A percentile compares a stretch with the other conserved stretches of the same genome.
These are phyloP conservation scores for Drosophila repletoides DNA, from an alignment of 1,140 invertebrate species.

Conservation along the genomic window DNA sequence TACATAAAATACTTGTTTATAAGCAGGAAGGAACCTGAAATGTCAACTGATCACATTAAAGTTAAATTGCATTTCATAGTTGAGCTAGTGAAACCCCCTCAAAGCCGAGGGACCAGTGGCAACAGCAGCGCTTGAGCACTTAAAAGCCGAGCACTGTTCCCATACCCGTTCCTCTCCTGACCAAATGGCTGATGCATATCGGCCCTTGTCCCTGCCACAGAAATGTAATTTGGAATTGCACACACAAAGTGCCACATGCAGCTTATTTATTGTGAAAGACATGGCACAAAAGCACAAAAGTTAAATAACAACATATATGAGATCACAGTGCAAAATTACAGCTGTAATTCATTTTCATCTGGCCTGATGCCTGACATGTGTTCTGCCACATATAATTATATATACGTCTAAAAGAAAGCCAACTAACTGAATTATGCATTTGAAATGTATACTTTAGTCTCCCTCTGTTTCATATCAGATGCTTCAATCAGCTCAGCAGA, in stretches of 20 bases:
- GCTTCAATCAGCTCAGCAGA: no score
- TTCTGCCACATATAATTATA: background rate
- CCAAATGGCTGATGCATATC: constrained; percentile 49
- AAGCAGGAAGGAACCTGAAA: constrained; percentile 40
- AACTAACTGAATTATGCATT: background rate
- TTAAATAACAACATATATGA: constrained; percentile 46
- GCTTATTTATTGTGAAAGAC: constrained; percentile 58
- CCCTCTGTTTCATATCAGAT: no score
- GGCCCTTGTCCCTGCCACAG: constrained; percentile 28
- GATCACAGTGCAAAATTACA: constrained; percentile 45
- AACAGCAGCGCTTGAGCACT: constrained; percentile 5
- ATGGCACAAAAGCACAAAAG: constrained; percentile 38
- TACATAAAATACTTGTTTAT: constrained; percentile 28
- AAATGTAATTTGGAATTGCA: constrained; percentile 67
- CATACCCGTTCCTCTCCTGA: background rate
- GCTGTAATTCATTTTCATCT: constrained; percentile 49
- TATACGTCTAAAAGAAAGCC: background rate
- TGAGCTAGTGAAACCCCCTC: background rate
- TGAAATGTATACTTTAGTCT: no score
- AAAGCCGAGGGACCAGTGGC: background rate
- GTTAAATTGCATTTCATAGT: constrained; percentile 66
- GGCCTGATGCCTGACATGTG: background rate
- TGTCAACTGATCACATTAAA: constrained; percentile 76
- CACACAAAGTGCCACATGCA: constrained; percentile 70
- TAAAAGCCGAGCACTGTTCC: background rate